These are phyloP conservation scores for Charadrius vociferus DNA, from an alignment of 2,113 vertebrate species.

Conservation along the genomic window DNA sequence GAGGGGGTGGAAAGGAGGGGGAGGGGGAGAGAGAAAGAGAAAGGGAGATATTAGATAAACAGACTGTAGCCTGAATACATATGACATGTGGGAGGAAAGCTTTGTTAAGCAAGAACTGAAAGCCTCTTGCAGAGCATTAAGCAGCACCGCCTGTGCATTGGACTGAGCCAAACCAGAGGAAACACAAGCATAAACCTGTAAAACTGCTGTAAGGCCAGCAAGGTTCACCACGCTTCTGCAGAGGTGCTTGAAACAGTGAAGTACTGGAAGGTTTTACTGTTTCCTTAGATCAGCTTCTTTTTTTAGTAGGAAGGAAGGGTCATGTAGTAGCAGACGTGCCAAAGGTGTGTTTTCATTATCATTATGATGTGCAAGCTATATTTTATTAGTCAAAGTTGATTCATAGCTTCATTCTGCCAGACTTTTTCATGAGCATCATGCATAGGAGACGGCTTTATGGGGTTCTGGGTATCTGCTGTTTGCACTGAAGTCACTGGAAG, in stretches of 20 bases:
- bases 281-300: not conserved
- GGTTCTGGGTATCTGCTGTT: not conserved
- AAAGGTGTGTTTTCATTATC: not conserved
- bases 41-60: slow-evolving; percentile 61
- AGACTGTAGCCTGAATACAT: slow-evolving; percentile 68
- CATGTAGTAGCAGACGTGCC: not conserved
- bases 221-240: not conserved
- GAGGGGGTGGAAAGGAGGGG: slow-evolving; percentile 23
- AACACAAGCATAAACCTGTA: not conserved
- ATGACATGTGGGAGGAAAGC: slow-evolving; percentile 67
- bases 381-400: not conserved
- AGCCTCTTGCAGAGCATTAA: slow-evolving; percentile 32
- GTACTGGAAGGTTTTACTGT: not conserved
- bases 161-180: slow-evolving; percentile 21
- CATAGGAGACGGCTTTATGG: not conserved
- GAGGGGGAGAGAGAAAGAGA: not conserved
- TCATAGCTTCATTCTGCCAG: not conserved
- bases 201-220: not conserved
- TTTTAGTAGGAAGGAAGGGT: not conserved
- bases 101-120: slow-evolving; percentile 66
- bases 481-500: not conserved
- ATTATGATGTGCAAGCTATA: not conserved
- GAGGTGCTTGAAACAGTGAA: not conserved
- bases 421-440: not conserved
- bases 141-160: not conserved